Evolutionary conservation across 2,797 vertebrate genomes (phyloP).

Genomic region (Mergus octosetaceus): DNA sequence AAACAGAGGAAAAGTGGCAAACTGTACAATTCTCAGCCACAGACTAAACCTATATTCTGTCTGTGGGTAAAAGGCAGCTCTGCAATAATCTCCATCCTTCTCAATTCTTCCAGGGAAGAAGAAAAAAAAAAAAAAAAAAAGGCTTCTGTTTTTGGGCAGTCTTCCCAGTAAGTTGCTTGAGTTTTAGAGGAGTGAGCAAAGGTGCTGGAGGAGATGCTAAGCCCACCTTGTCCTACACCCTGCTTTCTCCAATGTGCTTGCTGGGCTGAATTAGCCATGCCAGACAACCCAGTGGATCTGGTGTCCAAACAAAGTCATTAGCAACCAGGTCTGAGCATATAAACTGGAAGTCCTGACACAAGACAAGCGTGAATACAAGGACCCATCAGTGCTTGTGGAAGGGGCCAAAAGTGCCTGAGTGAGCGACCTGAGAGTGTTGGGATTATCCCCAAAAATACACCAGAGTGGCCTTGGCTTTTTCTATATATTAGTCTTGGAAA

Average conservation of each 20-base stretch:
- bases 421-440: neutral
- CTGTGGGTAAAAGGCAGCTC: neutral
- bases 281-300: neutral
- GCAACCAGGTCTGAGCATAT: neutral
- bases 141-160: neutral
- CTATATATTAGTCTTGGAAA: neutral
- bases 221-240: neutral
- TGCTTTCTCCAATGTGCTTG: rapidly evolving
- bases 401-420: neutral
- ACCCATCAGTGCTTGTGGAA: neutral
- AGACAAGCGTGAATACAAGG: neutral
- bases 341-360: neutral
- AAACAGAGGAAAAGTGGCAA: neutral
- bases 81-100: neutral
- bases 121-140: no score
- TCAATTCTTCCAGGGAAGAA: neutral
- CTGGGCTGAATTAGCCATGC: neutral
- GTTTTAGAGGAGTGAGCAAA: neutral
- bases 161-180: neutral
- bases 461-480: no score
- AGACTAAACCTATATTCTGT: neutral
- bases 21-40: neutral
- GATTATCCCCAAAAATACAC: neutral
- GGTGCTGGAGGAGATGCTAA: no score
- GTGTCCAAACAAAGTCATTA: neutral